A percentile compares a stretch with the other conserved stretches of the same genome.
Evolutionary conservation across 1,140 invertebrate species (phyloP).

Genomic region (Trachymyrmex septentrionalis): DNA sequence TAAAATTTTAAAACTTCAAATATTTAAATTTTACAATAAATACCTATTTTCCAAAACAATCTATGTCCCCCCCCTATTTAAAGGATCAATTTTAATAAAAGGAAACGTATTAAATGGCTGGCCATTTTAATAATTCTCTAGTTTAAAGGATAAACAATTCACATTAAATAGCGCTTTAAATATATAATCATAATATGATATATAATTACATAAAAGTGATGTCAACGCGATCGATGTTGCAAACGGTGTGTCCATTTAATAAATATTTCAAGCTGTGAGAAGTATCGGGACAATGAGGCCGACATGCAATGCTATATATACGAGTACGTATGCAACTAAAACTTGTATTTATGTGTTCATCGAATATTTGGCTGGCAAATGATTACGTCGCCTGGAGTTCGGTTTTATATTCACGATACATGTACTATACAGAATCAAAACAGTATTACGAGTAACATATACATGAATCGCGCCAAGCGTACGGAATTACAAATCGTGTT

Average conservation of each 20-base stretch:
- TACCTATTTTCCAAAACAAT: neutral
- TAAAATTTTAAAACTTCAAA: neutral
- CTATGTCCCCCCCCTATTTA: neutral
- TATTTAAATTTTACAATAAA: neutral
- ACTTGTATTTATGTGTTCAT: neutral
- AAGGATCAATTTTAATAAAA: neutral
- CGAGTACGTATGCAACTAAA: neutral
- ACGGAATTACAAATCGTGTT: neutral
- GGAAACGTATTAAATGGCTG: neutral
- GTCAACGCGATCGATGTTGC: neutral
- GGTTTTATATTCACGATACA: neutral
- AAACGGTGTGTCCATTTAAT: neutral
- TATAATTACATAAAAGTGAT: constrained; percentile 13
- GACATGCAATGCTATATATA: neutral
- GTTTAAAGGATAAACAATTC: neutral
- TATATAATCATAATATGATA: neutral
- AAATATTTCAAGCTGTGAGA: neutral
- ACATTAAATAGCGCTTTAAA: neutral
- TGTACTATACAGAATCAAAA: constrained; percentile 14
- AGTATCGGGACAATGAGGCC: neutral
- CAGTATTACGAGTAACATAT: neutral
- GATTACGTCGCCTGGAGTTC: neutral
- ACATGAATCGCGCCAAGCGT: neutral
- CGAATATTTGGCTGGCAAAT: constrained; percentile 38
- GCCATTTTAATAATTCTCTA: neutral